Evolutionary conservation across 2,797 vertebrate genomes (phyloP), one percentile per base, ranked within the genome.

Genomic region (Hemibagrus guttatus): DNA sequence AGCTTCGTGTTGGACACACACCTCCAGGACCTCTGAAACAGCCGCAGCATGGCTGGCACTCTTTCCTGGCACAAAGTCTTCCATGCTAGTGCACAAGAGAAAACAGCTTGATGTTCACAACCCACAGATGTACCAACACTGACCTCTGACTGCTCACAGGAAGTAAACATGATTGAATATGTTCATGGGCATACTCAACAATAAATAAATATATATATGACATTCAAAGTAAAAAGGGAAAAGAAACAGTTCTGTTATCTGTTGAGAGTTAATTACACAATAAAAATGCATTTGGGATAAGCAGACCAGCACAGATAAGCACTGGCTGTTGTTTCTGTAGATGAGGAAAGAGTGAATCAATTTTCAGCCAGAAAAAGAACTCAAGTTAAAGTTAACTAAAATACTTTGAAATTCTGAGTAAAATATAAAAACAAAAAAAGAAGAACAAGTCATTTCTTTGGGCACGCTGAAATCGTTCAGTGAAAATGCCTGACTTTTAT

Each of bases 241-340:
- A 39, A 59, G 56, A 84, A 64, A 64, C 21, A 72, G 17, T 54
- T 49, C 59, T 13, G 17, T 58, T 76, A 66, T 68, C 81, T 86
- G 56, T 69, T 69, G 66, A 88, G 26, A 85, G 79, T 75, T 89
- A 86, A 88, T 89, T 89, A 71, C 26, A 76, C 59, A 71, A 85
- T 81, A 46, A 69, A 86, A 78, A 39, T 74, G 35, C 61, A 28
- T 66, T 49, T 54, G 23, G n/a, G 76, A 86, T 90, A 84, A 89
- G 86, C 87, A 81, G 74, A 78, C 69, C 58, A 39, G 80, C 54
- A 68, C n/a, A 79, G 84, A 84, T 72, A 81, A 85, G 79, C 16
- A 49, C 63, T 23, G 54, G 35, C 68, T 72, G 79, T 85, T 84
- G 42, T 72, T 23, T 66, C 42, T 63, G 64, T 66, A 54, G 54